Evolutionary conservation across 2,797 vertebrate species (phyloP).

Genomic region (Urosaurus nigricauda): DNA sequence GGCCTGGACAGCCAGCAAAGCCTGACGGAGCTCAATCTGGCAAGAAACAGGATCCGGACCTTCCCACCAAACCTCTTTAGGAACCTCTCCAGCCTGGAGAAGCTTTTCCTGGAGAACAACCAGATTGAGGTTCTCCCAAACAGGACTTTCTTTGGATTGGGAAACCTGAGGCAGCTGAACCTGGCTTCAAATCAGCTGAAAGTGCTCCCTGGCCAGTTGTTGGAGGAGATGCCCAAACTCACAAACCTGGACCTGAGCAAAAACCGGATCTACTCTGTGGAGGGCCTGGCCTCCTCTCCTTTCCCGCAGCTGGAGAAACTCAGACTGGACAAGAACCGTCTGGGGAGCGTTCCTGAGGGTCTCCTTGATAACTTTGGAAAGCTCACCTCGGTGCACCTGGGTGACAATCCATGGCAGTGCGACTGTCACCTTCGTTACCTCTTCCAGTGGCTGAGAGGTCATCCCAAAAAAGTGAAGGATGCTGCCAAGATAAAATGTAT

Average conservation of each 20-base stretch:
- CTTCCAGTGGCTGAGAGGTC: conserved; percentile 75
- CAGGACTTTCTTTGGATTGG: conserved; percentile 79
- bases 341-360: conserved; percentile 79
- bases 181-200: conserved; percentile 77
- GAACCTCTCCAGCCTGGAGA: conserved; percentile 78
- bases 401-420: conserved; percentile 85
- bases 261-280: conserved; percentile 78
- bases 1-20: conserved; percentile 75
- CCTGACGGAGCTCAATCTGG: conserved; percentile 79
- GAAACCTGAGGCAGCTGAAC: conserved; percentile 75
- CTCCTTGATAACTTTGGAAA: conserved; percentile 74
- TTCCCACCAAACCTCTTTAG: conserved; percentile 79
- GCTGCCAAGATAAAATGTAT: conserved; percentile 68
- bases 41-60: conserved; percentile 75
- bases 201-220: conserved; percentile 76
- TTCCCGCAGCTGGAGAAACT: conserved; percentile 77
- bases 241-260: conserved; percentile 73
- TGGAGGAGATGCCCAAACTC: conserved; percentile 74
- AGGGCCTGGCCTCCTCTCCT: conserved; percentile 70
- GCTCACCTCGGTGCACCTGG: conserved; percentile 77
- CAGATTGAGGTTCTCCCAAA: conserved; percentile 76
- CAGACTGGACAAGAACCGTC: conserved; percentile 82
- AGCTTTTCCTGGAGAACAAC: conserved; percentile 80
- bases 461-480: conserved; percentile 65
- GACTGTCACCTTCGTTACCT: conserved; percentile 83